Evolutionary conservation across 35 echinoderm and acorn worm species (phyloP), one percentile per base, ranked within the genome.

Genomic region (Strongylocentrotus purpuratus): DNA sequence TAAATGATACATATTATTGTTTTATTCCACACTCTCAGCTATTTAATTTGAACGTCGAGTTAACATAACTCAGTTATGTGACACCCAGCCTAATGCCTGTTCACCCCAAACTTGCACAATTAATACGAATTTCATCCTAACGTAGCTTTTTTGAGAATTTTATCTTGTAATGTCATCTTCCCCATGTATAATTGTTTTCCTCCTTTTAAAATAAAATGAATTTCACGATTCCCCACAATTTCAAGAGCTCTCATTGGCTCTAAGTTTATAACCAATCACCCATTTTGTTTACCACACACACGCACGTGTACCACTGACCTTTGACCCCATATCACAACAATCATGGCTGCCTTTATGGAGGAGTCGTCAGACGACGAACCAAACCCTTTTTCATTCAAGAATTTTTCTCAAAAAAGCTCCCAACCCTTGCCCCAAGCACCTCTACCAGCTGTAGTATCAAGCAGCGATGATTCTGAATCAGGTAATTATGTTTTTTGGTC

Each of bases 381-480:
- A 46, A 94, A 94, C 46, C 94, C 94, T n/a, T 94, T 94, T 94
- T 94, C 94, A 18, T 94, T 86, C 85, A 45, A 86, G 45, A 94
- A 46, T 87, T 94, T 86, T n/a, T 94, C 33, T 45, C 33, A 17
- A 94, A 85, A n/a, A 28, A 3, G 46, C 8, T 89, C 87, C 33
- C 87, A 89, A 89, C 32, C 71, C 32, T 31, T 94, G 5, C 31
- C 85, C 35, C 13, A 94, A 25, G 33, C 61, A 35, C 65, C 65
- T 2, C 32, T 85, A 48, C 33, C 10, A 78, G 65, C 65, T 45
- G 28, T 32, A 41, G 60, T 59, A 31, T 20, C 32, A 31, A 87
- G 46, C 55, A 31, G 71, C 20, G 41, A n/a, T 86, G 85, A 46
- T 33, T 31, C n/a, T 4, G 32, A 32, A 94, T 41, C 61, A 86